Conservation (phyloP, 2,888 invertebrate genomes). For the Lasioglossum oenotherae region DNA sequence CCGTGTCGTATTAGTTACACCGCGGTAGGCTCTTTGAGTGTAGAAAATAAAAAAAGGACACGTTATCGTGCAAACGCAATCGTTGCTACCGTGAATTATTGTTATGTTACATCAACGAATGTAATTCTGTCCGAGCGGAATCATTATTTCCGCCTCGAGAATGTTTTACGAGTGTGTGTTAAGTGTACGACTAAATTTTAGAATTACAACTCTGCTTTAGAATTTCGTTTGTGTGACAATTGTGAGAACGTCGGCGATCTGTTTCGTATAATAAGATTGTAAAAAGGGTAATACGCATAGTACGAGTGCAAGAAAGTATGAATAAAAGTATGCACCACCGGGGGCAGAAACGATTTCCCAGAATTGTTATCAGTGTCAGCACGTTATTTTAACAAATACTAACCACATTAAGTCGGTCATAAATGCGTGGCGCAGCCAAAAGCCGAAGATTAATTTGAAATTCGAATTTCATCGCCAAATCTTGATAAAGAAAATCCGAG, state of each 20-base stretch:
- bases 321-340: neutral
- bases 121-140: constrained; percentile 2
- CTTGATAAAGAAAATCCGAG: constrained; percentile 61
- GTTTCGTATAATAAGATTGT: neutral
- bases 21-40: constrained; percentile 11
- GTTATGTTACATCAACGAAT: neutral
- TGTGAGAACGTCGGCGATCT: neutral
- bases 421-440: constrained; percentile 40
- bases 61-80: neutral
- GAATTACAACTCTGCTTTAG: neutral
- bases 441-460: constrained; percentile 68
- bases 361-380: constrained; percentile 51
- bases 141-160: neutral
- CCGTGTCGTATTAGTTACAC: constrained; percentile 21
- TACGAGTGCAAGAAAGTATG: neutral
- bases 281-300: neutral
- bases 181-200: neutral
- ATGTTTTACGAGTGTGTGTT: neutral
- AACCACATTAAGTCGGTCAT: constrained; percentile 33
- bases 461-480: constrained; percentile 70
- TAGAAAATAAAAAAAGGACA: neutral
- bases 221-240: neutral
- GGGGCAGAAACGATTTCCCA: constrained; percentile 20
- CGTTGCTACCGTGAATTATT: constrained; percentile 17
- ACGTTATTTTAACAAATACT: constrained; percentile 45